phyloP scores from a whole-genome alignment of 2,113 vertebrate genomes.

The Urocolius indicus region DNA sequence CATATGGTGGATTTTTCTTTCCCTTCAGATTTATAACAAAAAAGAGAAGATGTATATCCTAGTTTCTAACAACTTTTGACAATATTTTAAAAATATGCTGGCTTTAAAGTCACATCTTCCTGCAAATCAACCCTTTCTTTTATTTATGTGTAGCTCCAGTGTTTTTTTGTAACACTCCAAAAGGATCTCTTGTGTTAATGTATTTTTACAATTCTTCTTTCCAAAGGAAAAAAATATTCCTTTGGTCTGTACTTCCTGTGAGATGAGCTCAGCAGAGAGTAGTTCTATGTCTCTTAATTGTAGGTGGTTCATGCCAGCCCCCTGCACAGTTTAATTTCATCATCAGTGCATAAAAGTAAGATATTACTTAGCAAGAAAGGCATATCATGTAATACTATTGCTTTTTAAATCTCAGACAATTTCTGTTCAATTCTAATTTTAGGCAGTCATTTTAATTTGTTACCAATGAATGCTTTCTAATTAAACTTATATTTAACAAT shows the following conservation, averaged over 20 bases:
- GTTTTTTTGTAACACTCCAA: neutral
- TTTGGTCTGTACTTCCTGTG: neutral
- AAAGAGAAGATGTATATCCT: neutral
- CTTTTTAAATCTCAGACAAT: constrained; percentile 53
- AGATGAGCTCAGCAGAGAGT: neutral
- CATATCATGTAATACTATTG: neutral
- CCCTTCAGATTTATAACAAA: neutral
- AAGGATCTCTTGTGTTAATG: neutral
- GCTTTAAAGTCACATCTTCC: neutral
- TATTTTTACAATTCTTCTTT: neutral
- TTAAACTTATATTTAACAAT: constrained; percentile 54
- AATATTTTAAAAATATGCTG: neutral
- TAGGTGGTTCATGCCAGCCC: neutral
- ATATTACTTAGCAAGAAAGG: constrained; percentile 38
- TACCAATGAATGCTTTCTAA: constrained; percentile 54
- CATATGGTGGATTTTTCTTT: neutral
- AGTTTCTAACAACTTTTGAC: neutral
- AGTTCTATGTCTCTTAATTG: neutral
- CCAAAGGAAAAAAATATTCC: neutral
- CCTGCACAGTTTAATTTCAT: constrained; percentile 9
- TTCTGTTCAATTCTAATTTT: constrained; percentile 52
- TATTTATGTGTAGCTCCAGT: neutral
- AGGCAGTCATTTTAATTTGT: constrained; percentile 55
- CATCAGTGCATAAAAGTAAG: constrained; percentile 17
- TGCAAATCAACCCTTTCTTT: neutral